Evolutionary conservation across 2,797 vertebrate genomes (phyloP), one percentile per base, ranked within the genome.

Genomic region (Paramormyrops hopkinsi): DNA sequence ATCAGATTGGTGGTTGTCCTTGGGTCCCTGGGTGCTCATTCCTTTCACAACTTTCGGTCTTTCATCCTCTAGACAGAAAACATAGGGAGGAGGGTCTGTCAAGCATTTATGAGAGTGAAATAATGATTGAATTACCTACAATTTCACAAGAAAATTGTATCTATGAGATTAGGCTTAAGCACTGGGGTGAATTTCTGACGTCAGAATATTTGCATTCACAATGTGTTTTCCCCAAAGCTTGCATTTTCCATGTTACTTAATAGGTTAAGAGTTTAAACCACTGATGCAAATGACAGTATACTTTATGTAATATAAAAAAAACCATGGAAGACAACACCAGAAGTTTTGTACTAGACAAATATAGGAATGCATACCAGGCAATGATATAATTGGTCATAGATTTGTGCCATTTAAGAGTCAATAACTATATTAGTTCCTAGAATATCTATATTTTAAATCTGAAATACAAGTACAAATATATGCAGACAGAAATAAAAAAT

Each of bases 1-100:
- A 89, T 92, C 86, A 89, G 90, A 93, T 92, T 92, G 91, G 88
- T 85, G 0, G 88, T 25, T 90, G 90, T 88, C 91, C 91, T 93
- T 87, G 90, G 89, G 86, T 94, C 92, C 88, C 88, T 79, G 29
- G 89, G 82, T 88, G 56, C 84, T 87, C 90, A 89, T 91, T 46
- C 50, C 90, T 93, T 93, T 92, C 89, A 51, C 90, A 91, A 90
- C 91, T 50, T 0, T 79, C 51, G 17, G 76, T 19, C 90, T 91
- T 85, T 90, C 89, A 50, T 90, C 91, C 29, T 87, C 53, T 54
- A 59, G 33, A 87, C 92, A 92, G 69, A 44, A 93, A 91, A 89
- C 46, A n/a, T 48, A 56, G 85, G 53, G 53, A 41, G 46, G 33
- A n/a, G 29, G 29, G 50, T 54, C 5, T 51, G 85, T 41, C 3